phyloP scores from a whole-genome alignment of 1,140 invertebrate species.

The Euglossa dilemma region DNA sequence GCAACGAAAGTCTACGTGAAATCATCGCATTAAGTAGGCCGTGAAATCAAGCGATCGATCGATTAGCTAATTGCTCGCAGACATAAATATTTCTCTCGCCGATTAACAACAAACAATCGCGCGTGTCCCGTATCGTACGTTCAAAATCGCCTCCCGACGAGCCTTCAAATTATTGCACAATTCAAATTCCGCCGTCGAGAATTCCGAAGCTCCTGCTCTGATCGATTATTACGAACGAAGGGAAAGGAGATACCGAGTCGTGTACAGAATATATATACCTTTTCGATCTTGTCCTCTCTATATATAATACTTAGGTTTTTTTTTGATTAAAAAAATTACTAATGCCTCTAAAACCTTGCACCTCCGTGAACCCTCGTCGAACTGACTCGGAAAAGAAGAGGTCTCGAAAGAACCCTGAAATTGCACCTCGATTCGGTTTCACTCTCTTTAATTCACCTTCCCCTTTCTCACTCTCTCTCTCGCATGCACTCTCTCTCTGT shows the following conservation, averaged over 20 bases:
- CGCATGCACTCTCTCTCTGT: not conserved
- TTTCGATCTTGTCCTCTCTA: conserved; percentile 43
- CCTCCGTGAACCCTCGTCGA: not conserved
- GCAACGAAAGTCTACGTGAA: conserved; percentile 41
- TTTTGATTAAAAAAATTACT: conserved; percentile 50
- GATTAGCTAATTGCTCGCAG: conserved; percentile 28
- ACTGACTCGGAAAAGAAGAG: not conserved
- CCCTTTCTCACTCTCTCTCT: not conserved
- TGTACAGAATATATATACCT: conserved; percentile 47
- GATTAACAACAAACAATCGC: conserved; percentile 57
- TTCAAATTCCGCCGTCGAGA: conserved; percentile 14
- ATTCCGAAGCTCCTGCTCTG: not conserved
- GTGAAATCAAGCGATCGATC: conserved; percentile 38
- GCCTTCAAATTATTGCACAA: conserved; percentile 49
- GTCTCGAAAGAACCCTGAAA: conserved; percentile 41
- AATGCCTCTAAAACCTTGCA: conserved; percentile 47
- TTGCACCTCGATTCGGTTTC: conserved; percentile 10
- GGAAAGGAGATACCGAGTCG: conserved; percentile 9
- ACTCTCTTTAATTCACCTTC: not conserved
- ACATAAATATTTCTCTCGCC: conserved; percentile 31
- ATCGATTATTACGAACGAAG: not conserved
- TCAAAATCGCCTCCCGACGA: not conserved
- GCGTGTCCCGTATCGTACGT: conserved; percentile 1
- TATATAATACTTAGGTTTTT: conserved; percentile 31
- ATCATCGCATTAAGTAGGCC: conserved; percentile 27